Evolutionary conservation across 2,888 invertebrate genomes (phyloP).

Genomic region (Rugalucina vietnamica): DNA sequence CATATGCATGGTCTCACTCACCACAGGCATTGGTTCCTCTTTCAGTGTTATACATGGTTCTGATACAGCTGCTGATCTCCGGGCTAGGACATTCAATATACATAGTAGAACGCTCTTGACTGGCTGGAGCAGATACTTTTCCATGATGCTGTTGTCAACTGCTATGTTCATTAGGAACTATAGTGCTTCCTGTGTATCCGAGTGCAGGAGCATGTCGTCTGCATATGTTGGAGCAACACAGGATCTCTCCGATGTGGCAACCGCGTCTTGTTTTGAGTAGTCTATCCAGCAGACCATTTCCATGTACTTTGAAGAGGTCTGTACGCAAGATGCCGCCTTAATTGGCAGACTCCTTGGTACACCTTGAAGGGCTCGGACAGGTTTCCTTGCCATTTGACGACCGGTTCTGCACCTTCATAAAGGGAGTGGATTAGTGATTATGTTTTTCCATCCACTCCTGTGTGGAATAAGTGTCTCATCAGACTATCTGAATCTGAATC

Average conservation of each 20-base stretch:
- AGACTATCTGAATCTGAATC: too few species aligned
- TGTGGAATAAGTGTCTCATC: neutral
- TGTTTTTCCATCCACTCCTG: neutral
- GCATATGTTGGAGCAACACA: neutral
- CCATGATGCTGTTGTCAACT: neutral
- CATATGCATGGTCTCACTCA: neutral
- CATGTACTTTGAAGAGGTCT: neutral
- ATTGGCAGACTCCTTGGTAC: neutral
- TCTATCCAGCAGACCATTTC: neutral
- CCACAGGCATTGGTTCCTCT: neutral
- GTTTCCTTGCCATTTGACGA: neutral
- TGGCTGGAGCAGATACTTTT: neutral
- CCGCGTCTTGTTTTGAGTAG: neutral
- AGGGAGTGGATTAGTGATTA: neutral
- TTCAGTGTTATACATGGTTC: neutral
- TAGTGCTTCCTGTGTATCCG: neutral
- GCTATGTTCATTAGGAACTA: neutral
- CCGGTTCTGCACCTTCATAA: neutral
- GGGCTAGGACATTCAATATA: neutral
- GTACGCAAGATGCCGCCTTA: neutral
- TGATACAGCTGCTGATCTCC: neutral
- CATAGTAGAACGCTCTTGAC: neutral
- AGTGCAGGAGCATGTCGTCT: neutral
- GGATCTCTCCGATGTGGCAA: neutral
- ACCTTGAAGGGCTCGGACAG: neutral